Conservation (phyloP, 2,888 invertebrate species). For the Blastobasis lacticolella region DNA sequence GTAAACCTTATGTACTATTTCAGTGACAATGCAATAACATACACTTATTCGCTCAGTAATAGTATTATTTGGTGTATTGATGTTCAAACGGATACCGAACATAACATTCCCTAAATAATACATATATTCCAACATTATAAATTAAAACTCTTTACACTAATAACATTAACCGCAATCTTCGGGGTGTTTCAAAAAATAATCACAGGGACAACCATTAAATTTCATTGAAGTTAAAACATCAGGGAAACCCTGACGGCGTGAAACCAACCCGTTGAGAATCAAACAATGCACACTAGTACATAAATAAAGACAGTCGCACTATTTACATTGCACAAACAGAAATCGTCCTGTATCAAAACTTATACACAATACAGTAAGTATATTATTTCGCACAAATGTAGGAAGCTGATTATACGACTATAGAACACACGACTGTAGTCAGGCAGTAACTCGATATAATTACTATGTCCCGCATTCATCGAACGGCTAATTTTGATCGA, state of each 20-base stretch:
- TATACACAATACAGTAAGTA: conserved; percentile 11
- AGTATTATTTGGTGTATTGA: conserved; percentile 57
- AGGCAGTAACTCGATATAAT: no score
- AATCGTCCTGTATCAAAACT: conserved; percentile 21
- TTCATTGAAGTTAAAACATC: no score
- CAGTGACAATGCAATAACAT: conserved; percentile 42
- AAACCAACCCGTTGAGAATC: conserved; percentile 1
- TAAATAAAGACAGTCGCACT: conserved; percentile 13
- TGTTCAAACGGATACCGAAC: conserved; percentile 20
- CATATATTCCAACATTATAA: no score
- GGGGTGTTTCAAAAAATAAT: no score
- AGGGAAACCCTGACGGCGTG: no score
- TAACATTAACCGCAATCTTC: no score
- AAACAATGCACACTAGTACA: conserved; percentile 2
- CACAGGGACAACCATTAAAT: no score
- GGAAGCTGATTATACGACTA: not conserved
- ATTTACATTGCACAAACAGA: conserved; percentile 51
- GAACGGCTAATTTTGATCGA: no score
- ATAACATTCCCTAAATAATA: no score
- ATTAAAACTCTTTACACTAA: no score
- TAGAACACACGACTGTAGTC: not conserved
- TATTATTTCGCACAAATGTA: no score
- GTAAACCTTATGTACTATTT: conserved; percentile 35
- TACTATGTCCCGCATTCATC: no score
- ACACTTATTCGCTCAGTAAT: conserved; percentile 35